Base-by-base conservation (phyloP, 1,140 invertebrate genomes). In the Scaptomyza hsui region DNA sequence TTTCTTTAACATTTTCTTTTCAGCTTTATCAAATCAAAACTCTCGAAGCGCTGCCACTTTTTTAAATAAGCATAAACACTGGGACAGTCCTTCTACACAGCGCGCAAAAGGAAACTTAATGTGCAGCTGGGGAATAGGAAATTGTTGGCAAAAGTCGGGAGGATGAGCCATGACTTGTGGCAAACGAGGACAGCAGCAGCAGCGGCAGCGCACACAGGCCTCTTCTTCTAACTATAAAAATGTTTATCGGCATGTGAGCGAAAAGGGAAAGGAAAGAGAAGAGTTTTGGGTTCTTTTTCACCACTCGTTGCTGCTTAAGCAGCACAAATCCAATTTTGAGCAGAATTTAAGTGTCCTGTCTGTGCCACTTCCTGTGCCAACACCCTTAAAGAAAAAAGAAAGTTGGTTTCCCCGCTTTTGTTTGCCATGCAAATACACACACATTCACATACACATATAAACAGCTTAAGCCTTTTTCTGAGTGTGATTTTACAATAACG, bases 11-110 rank as follows among this genome's bases (percentile, higher is more conserved):
- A 67, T 68, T 74, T 80, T 76, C 69, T 44, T 44, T 51, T 71
- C 61, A 57, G 74, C 74, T 75, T 86, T 86, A 86, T 86, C 82
- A 86, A 88, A 86, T 88, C 82, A 86, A 86, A 86, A 88, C 82
- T 88, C 71, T 37, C 26, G 74, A 72, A 49, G 80, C 72, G 80
- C 55, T 63, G 74, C 72, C 61, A 86, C 82, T 86, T 86, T 86
- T 86, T 86, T 86, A 86, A 86, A 86, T 86, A 86, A 88, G 82
- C 82, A 88, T 86, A 86, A 88, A 81, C 61, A 81, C 60, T 71
- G 63, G 49, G 74, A 56, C 62, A 56, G 45, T 61, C 61, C 47
- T 32, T 6, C 21, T 26, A n/a, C 45, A 49, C 64, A 63, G 19
- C 24, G 56, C 32, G 15, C 26, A 39, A 16, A 44, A 47, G n/a